These are phyloP conservation scores for Doris montereyensis DNA, from an alignment of 2,888 invertebrate species.

Conservation along the genomic window DNA sequence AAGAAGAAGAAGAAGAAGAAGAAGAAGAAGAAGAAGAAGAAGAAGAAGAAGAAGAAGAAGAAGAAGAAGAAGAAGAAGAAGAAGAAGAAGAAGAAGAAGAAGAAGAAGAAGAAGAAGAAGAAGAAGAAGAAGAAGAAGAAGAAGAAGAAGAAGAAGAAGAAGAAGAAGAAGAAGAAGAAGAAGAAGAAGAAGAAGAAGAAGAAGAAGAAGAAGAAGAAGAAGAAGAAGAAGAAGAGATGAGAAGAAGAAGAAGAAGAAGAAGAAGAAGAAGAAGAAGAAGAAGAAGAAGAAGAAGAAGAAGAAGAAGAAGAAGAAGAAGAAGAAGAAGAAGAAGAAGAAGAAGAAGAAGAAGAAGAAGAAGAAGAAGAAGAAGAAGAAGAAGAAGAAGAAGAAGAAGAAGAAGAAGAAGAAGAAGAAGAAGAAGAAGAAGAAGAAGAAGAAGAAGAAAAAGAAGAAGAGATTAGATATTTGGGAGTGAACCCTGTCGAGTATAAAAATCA, in stretches of 20 bases:
- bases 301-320: background rate
- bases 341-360: background rate
- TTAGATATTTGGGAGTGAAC: too few relatives aligned
- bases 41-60: conserved; percentile 17
- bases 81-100: conserved; percentile 13
- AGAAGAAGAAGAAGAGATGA: background rate
- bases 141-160: background rate
- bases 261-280: background rate
- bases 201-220: background rate
- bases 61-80: conserved; percentile 7
- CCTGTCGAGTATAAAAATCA: too few relatives aligned
- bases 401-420: background rate
- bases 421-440: background rate
- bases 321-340: background rate
- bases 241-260: background rate
- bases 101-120: conserved; percentile 13
- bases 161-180: background rate
- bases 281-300: background rate
- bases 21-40: conserved; percentile 17
- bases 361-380: background rate
- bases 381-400: background rate
- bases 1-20: conserved; percentile 24
- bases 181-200: background rate
- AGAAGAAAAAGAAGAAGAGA: background rate
- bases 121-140: background rate